Evolutionary conservation across 30 jellyfish, hydroid and myxozoan species (phyloP).

Genomic region (Pelagia noctiluca): DNA sequence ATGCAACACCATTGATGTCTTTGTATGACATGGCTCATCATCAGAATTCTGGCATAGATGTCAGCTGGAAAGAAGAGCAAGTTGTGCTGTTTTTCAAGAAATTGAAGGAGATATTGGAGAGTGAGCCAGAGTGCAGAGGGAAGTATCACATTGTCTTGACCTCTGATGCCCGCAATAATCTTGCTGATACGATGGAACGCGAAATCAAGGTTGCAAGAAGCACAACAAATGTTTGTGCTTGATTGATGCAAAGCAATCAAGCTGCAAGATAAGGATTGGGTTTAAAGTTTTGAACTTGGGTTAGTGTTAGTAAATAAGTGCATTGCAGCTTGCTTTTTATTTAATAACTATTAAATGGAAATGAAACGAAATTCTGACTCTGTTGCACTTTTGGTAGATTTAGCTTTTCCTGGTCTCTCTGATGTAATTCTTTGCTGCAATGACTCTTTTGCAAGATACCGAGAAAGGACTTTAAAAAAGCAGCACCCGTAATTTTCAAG

Average conservation of each 20-base stretch:
- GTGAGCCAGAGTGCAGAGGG: conserved; percentile 59
- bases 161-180: conserved; percentile 51
- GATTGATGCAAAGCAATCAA: not conserved
- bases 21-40: conserved; percentile 74
- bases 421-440: too few species aligned
- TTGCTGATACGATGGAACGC: conserved; percentile 59
- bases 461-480: too few species aligned
- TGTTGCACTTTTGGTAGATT: too few species aligned
- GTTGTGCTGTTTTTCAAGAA: conserved; percentile 64
- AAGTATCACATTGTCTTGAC: conserved; percentile 73
- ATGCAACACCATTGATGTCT: conserved; percentile 80
- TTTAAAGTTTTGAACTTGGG: not conserved
- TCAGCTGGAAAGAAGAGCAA: conserved; percentile 59
- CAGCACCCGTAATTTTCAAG: too few species aligned
- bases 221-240: not conserved
- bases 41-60: conserved; percentile 29
- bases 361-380: too few species aligned
- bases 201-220: conserved; percentile 42
- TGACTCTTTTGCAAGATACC: too few species aligned
- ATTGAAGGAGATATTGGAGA: conserved; percentile 67
- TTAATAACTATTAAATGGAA: too few species aligned
- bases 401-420: too few species aligned
- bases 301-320: not conserved
- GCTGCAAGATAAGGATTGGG: not conserved
- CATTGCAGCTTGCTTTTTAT: not conserved